Percentiles rank a stretch among this genome's conserved stretches.
These are phyloP conservation scores for Pemphigus obesinymphae DNA, from an alignment of 1,140 invertebrate genomes.

Conservation along the genomic window DNA sequence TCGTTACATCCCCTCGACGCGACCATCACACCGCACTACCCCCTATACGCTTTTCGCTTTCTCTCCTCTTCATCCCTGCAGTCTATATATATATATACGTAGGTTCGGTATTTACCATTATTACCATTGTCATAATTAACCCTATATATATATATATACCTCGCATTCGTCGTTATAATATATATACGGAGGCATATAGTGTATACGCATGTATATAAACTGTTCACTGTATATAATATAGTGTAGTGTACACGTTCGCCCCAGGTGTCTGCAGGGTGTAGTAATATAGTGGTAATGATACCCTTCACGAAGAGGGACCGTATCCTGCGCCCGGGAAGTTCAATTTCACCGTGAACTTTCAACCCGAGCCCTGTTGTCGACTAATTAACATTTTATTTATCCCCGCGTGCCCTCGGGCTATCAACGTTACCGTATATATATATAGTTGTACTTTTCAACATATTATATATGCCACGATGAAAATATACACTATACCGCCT, in stretches of 20 bases:
- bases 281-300: slow-evolving; percentile 16
- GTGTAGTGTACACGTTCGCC: background rate
- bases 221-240: background rate
- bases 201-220: background rate
- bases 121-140: slow-evolving; percentile 32
- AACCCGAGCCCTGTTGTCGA: slow-evolving; percentile 27
- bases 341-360: slow-evolving; percentile 33
- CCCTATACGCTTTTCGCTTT: background rate
- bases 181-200: too few relatives aligned
- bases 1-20: background rate
- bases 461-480: background rate
- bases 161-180: background rate
- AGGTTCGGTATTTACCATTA: background rate
- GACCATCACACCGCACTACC: background rate
- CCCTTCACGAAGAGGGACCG: background rate
- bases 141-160: background rate
- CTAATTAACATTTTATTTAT: slow-evolving; percentile 40
- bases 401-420: background rate
- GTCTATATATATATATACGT: too few relatives aligned
- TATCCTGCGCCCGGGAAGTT: background rate
- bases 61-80: background rate
- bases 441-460: slow-evolving; percentile 5
- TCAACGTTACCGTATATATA: slow-evolving; percentile 1
- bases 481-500: background rate
- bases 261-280: background rate